A percentile compares a stretch with the other conserved stretches of the same genome.
phyloP scores from a whole-genome alignment of 2,888 invertebrate species.

The Heliconius cydno region DNA sequence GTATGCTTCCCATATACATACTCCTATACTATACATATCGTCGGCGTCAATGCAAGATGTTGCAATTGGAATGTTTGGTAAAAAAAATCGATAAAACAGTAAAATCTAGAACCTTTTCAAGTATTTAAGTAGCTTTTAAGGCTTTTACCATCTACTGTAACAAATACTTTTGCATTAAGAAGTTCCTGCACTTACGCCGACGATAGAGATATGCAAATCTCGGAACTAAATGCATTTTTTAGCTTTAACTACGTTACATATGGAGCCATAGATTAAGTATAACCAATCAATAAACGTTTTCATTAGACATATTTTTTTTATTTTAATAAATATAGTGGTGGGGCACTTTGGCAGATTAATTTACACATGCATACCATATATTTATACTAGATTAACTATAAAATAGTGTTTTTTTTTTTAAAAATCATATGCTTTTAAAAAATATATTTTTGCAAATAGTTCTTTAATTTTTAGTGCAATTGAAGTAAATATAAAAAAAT shows the following conservation, averaged over 20 bases:
- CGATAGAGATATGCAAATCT: neutral
- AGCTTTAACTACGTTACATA: neutral
- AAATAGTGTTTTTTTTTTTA: too few species aligned
- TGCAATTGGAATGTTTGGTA: too few species aligned
- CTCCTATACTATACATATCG: neutral
- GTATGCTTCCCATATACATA: neutral
- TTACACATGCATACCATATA: neutral
- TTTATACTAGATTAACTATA: neutral
- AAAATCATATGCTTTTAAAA: too few species aligned
- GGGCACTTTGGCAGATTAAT: constrained; percentile 18
- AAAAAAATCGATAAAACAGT: too few species aligned
- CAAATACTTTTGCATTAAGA: too few species aligned
- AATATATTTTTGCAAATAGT: too few species aligned
- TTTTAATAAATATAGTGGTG: neutral
- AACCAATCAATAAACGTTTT: constrained; percentile 13
- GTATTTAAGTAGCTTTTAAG: too few species aligned
- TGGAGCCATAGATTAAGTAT: constrained; percentile 7
- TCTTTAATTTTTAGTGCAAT: too few species aligned
- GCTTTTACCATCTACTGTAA: too few species aligned
- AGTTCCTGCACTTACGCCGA: too few species aligned
- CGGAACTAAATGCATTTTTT: constrained; percentile 12
- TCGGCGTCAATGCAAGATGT: neutral
- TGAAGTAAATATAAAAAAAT: too few species aligned
- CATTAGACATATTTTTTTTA: neutral
- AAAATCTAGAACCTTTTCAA: too few species aligned